A percentile compares a stretch with the other conserved stretches of the same genome.
Evolutionary conservation across 1,140 invertebrate species (phyloP).

Genomic region (Lepidurus arcticus): DNA sequence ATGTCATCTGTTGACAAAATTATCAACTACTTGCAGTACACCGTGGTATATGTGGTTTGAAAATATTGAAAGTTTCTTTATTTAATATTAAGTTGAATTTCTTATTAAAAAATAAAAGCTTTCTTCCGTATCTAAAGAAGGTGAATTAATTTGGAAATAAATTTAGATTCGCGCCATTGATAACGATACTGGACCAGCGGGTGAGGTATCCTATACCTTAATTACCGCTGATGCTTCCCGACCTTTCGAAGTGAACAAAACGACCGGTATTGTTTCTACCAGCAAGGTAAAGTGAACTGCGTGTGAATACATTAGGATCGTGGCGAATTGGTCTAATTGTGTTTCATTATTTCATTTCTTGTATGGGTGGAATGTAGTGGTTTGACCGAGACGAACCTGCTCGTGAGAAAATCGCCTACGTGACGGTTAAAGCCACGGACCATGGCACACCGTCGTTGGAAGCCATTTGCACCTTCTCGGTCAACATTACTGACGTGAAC

Average conservation of each 20-base stretch:
- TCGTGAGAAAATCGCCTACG: conserved; percentile 73
- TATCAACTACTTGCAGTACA: too few relatives aligned
- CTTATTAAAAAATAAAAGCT: too few relatives aligned
- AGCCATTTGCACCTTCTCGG: conserved; percentile 80
- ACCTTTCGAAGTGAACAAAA: conserved; percentile 30
- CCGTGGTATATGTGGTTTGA: too few relatives aligned
- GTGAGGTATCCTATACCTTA: conserved; percentile 30
- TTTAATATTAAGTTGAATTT: too few relatives aligned
- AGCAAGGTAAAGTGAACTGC: conserved; percentile 27
- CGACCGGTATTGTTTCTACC: conserved; percentile 24
- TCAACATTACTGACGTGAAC: conserved; percentile 78
- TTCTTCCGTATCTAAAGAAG: background rate
- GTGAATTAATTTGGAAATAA: background rate
- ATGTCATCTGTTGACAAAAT: too few relatives aligned
- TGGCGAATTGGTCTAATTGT: background rate
- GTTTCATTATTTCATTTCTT: background rate
- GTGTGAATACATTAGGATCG: background rate
- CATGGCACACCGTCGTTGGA: conserved; percentile 75
- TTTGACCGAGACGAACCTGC: conserved; percentile 80
- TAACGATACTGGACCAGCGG: conserved; percentile 31
- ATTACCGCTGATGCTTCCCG: conserved; percentile 25
- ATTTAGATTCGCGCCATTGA: conserved; percentile 20
- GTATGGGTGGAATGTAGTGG: conserved; percentile 46
- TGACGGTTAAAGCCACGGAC: conserved; percentile 74
- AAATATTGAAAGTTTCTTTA: too few relatives aligned